These are phyloP conservation scores for Sycophaga agraensis DNA, from an alignment of 1,140 invertebrate species.

Conservation along the genomic window DNA sequence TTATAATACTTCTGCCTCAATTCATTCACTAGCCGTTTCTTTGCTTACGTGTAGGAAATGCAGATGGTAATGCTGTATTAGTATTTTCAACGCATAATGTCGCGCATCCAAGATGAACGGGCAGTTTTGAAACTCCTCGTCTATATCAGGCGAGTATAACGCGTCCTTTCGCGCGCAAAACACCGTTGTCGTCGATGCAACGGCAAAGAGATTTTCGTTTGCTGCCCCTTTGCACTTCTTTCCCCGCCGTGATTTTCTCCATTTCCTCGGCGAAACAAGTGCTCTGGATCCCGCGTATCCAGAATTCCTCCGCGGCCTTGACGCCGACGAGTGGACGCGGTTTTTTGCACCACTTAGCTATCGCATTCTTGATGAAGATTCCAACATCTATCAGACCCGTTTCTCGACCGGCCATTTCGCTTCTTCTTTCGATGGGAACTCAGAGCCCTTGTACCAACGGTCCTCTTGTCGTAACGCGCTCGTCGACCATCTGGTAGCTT, in stretches of 20 bases:
- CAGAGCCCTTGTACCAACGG: neutral
- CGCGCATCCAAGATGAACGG: neutral
- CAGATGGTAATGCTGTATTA: neutral
- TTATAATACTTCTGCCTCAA: slow-evolving; percentile 14
- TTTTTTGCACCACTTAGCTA: too few relatives aligned
- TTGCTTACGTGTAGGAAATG: too few relatives aligned
- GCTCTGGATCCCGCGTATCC: neutral
- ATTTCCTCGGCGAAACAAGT: neutral
- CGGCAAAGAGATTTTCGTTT: neutral
- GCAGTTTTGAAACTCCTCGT: neutral
- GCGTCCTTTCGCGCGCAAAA: neutral
- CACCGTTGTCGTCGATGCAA: neutral
- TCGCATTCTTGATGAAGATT: too few relatives aligned
- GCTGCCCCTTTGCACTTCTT: neutral
- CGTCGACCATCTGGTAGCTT: neutral
- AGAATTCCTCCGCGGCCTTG: neutral
- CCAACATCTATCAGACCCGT: too few relatives aligned
- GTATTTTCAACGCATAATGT: neutral
- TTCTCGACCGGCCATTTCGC: neutral
- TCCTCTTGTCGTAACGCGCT: neutral
- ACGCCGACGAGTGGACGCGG: too few relatives aligned
- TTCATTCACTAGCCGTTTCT: slow-evolving; percentile 26
- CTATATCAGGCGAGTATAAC: too few relatives aligned
- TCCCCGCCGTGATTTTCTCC: neutral
- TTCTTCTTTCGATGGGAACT: neutral